phyloP scores from a whole-genome alignment of 2,797 vertebrate species.

The Merluccius polli region DNA sequence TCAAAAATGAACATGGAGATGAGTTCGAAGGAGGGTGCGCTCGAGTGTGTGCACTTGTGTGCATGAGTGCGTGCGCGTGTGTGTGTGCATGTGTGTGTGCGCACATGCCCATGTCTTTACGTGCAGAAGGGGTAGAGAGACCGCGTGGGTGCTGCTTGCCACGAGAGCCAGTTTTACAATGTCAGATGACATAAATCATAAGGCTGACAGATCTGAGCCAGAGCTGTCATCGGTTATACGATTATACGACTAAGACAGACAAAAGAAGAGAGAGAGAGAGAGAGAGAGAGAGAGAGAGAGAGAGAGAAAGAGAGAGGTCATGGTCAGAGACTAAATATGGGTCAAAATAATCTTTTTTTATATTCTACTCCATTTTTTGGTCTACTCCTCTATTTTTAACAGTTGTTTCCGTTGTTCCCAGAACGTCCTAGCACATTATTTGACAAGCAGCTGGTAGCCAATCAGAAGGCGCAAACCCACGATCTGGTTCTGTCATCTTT shows the following conservation, averaged over 20 bases:
- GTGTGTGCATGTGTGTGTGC: conserved; percentile 9
- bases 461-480: conserved; percentile 21
- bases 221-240: conserved; percentile 58
- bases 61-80: neutral
- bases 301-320: neutral
- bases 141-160: conserved; percentile 51
- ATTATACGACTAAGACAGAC: conserved; percentile 39
- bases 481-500: conserved; percentile 22
- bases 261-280: conserved; percentile 4
- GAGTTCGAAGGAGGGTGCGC: too few relatives aligned
- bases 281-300: neutral
- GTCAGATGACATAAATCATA: conserved; percentile 69
- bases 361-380: conserved; percentile 10
- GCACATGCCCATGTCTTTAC: neutral
- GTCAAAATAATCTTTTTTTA: neutral
- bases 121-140: conserved; percentile 22
- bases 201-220: conserved; percentile 62
- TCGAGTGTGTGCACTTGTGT: conserved; percentile 18
- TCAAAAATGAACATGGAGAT: conserved; percentile 53
- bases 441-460: conserved; percentile 35
- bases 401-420: conserved; percentile 61
- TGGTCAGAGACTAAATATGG: neutral
- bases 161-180: conserved; percentile 64
- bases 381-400: conserved; percentile 38
- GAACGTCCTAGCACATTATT: conserved; percentile 57